Base-by-base conservation (phyloP, 2,113 vertebrate genomes). In the Chroicocephalus ridibundus region DNA sequence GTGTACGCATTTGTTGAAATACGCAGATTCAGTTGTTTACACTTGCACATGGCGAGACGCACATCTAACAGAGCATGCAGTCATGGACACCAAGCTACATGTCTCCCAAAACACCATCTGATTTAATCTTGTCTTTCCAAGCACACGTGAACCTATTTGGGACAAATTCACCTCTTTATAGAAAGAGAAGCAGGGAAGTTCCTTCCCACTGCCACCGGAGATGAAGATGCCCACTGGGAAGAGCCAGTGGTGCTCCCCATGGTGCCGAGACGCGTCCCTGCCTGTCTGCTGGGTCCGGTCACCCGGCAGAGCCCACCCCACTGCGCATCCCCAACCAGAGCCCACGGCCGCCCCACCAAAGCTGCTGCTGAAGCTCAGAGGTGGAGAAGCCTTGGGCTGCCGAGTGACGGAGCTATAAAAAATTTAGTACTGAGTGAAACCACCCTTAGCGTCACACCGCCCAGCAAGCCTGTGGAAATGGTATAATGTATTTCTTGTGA, bases 401-500 rank as follows among this genome's bases (percentile, higher is more conserved):
- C 36, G 77, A 25, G 26, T 32, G 25, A 65, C 0, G 1, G 27
- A 52, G 8, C 7, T 74, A 13, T 11, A 57, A 49, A 31, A 78
- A 47, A 15, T 13, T 13, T 5, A 44, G 31, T 11, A 36, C 49
- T 21, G 11, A 69, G 60, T 3, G 82, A 75, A 91, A 55, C 8
- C 34, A 55, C 13, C 5, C 24, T 42, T 20, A 51, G 24, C 0
- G 0, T 26, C 57, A 44, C 16, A 20, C 10, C 1, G 1, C 26
- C 32, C 18, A 31, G 40, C 9, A 78, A 61, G 20, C 9, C 20
- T 14, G 16, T 38, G 40, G 44, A 82, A 91, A 55, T 6, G 12
- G 14, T 20, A 13, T 16, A 3, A 64, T 11, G 2, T 38, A 9
- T 70, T 71, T 78, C 52, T 70, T 57, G 44, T 26, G 44, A 46